Evolutionary conservation across 2,113 vertebrate species (phyloP).

Genomic region (Dipodomys stephensi): DNA sequence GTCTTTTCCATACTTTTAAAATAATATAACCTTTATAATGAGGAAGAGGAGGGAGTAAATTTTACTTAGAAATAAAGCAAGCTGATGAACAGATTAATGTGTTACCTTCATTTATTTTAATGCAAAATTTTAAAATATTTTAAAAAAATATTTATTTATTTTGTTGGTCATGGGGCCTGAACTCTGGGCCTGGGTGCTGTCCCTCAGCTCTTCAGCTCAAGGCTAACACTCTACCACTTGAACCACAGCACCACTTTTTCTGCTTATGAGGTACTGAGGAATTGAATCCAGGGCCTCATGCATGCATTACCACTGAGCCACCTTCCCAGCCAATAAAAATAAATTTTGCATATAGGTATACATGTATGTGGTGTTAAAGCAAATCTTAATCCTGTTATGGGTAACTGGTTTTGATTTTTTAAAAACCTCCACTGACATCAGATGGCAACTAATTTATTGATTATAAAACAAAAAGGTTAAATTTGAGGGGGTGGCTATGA

Average conservation of each 20-base stretch:
- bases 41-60: neutral
- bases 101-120: neutral
- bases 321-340: neutral
- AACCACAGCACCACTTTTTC: no score
- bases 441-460: neutral
- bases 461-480: neutral
- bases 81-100: neutral
- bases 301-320: no score
- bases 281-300: no score
- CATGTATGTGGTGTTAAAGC: neutral
- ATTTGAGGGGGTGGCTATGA: no score
- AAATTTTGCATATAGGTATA: neutral
- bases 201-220: no score
- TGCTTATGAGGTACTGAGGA: no score
- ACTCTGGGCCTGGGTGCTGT: no score
- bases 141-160: no score
- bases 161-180: no score
- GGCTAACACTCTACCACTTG: no score
- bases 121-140: neutral
- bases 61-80: neutral
- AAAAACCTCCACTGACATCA: conserved; percentile 21
- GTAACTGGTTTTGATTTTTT: conserved; percentile 39
- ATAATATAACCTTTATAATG: neutral
- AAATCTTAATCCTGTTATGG: neutral
- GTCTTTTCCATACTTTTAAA: neutral